Evolutionary conservation across 2,797 vertebrate species (phyloP).

Genomic region (Parauchenoglanis punctatus): DNA sequence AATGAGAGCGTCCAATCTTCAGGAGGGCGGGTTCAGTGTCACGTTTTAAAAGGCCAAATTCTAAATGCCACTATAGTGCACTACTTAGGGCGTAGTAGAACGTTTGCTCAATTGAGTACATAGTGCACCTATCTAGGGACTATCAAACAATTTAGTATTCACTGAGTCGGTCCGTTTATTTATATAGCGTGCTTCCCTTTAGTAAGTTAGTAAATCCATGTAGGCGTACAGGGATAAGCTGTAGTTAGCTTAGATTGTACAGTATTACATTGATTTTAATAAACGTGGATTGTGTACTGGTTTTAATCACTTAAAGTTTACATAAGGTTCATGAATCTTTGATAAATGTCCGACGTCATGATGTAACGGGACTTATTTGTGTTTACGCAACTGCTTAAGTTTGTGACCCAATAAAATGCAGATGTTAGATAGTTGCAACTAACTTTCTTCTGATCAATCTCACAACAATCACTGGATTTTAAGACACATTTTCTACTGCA

Average conservation of each 20-base stretch:
- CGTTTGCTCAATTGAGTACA: too few species aligned
- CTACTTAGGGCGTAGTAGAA: not conserved
- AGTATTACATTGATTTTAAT: not conserved
- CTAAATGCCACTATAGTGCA: not conserved
- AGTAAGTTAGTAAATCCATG: not conserved
- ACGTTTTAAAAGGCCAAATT: not conserved
- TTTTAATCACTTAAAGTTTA: not conserved
- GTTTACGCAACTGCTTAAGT: not conserved
- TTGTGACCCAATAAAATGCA: not conserved
- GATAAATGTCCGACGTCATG: not conserved
- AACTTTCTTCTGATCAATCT: not conserved
- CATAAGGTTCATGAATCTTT: not conserved
- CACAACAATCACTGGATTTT: not conserved
- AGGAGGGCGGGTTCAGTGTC: not conserved
- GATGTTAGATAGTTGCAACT: not conserved
- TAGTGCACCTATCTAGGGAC: not conserved
- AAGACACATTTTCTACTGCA: not conserved
- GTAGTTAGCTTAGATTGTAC: not conserved
- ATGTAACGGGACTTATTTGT: conserved; percentile 22
- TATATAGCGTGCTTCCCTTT: conserved; percentile 1
- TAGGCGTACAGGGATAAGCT: not conserved
- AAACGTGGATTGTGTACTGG: not conserved
- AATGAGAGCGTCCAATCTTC: not conserved
- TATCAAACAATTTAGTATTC: not conserved
- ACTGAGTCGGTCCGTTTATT: not conserved